These are phyloP conservation scores for Choreutis nemorana DNA, from an alignment of 2,888 invertebrate genomes.

Conservation along the genomic window DNA sequence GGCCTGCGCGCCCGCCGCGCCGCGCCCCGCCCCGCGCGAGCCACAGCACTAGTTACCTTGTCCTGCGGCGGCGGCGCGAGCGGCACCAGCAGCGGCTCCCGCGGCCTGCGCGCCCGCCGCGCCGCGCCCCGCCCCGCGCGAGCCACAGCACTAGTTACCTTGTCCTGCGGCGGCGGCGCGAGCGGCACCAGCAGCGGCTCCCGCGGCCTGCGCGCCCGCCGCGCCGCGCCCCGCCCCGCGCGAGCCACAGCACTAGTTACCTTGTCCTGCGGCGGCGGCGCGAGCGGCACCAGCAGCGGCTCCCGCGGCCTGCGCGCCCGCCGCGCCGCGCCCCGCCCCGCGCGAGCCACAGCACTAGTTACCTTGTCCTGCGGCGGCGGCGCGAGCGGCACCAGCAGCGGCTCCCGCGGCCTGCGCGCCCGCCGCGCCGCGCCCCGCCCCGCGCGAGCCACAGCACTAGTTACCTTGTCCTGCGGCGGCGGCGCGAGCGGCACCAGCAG, in stretches of 20 bases:
- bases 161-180: constrained; percentile 6
- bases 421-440: constrained; percentile 15
- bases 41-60: no score
- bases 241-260: constrained; percentile 7
- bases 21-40: constrained; percentile 13
- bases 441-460: constrained; percentile 15
- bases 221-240: constrained; percentile 5
- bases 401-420: constrained; percentile 8
- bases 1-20: constrained; percentile 33
- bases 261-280: constrained; percentile 5
- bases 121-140: constrained; percentile 5
- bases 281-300: constrained; percentile 14
- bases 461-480: background rate
- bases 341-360: constrained; percentile 13
- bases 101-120: constrained; percentile 9
- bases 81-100: constrained; percentile 24
- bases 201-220: constrained; percentile 9
- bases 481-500: constrained; percentile 12
- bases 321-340: constrained; percentile 16
- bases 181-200: constrained; percentile 16
- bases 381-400: constrained; percentile 1
- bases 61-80: constrained; percentile 41
- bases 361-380: background rate
- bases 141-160: no score
- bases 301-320: constrained; percentile 8